Percentiles rank a stretch among this genome's conserved stretches.
These are phyloP conservation scores for Pseudomyrmex flavicornis DNA, from an alignment of 1,140 invertebrate species.

Conservation along the genomic window DNA sequence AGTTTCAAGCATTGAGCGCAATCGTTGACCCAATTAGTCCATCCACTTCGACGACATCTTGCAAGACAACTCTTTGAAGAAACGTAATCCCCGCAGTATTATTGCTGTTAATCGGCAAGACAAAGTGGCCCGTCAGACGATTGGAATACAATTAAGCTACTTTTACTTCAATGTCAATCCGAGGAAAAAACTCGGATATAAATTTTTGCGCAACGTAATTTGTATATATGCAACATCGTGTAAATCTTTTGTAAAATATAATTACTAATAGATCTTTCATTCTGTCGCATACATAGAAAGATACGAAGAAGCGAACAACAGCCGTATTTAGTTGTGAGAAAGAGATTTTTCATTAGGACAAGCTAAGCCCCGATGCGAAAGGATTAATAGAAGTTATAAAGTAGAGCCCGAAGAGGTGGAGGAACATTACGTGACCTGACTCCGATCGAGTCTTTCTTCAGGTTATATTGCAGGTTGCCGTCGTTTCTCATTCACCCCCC, in stretches of 20 bases:
- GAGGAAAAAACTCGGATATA: background rate
- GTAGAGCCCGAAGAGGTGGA: slow-evolving; percentile 76
- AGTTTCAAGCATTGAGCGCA: slow-evolving; percentile 78
- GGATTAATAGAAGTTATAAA: slow-evolving; percentile 79
- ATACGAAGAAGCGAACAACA: slow-evolving; percentile 44
- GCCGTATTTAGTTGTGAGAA: slow-evolving; percentile 56
- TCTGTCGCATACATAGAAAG: background rate
- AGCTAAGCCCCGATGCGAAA: slow-evolving; percentile 75
- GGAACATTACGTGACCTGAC: slow-evolving; percentile 77
- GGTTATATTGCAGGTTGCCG: slow-evolving; percentile 76
- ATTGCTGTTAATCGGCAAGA: slow-evolving; percentile 70
- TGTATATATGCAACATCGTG: background rate
- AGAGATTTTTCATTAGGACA: slow-evolving; percentile 76
- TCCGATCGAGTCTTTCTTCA: slow-evolving; percentile 77
- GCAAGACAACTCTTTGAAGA: slow-evolving; percentile 62
- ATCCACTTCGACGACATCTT: slow-evolving; percentile 32
- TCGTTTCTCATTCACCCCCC: slow-evolving; percentile 76
- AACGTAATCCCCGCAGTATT: slow-evolving; percentile 68
- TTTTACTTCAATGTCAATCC: background rate
- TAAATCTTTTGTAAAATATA: slow-evolving; percentile 22
- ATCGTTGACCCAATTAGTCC: slow-evolving; percentile 79
- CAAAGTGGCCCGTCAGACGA: slow-evolving; percentile 15
- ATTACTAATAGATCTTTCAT: background rate
- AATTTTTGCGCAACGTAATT: slow-evolving; percentile 7
- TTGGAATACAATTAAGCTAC: background rate